phyloP scores from a whole-genome alignment of 1,140 invertebrate genomes.

The Zaprionus inermis region DNA sequence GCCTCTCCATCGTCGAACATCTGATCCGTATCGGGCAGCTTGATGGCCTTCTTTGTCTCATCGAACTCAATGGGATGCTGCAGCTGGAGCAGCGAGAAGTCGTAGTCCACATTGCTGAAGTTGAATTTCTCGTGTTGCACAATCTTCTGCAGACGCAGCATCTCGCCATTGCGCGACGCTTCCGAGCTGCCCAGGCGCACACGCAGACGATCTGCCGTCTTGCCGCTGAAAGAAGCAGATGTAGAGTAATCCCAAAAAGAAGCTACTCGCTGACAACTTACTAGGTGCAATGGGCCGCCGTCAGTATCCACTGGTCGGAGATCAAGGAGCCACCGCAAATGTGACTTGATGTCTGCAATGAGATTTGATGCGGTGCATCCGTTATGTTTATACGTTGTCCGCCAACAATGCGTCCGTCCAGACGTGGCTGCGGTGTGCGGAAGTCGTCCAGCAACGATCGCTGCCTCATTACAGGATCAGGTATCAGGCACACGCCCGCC shows the following conservation, averaged over 20 bases:
- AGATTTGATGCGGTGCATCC: conserved; percentile 85
- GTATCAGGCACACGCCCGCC: conserved; percentile 69
- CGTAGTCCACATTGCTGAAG: conserved; percentile 77
- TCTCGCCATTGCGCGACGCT: conserved; percentile 61
- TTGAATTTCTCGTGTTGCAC: conserved; percentile 79
- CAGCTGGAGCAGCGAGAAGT: conserved; percentile 81
- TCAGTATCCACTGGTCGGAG: conserved; percentile 84
- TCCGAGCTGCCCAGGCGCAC: conserved; percentile 73
- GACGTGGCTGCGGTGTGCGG: conserved; percentile 42
- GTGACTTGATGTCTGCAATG: conserved; percentile 81
- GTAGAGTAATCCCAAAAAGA: too few relatives aligned
- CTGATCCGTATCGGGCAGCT: conserved; percentile 62
- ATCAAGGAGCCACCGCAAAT: conserved; percentile 90
- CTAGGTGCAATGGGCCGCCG: conserved; percentile 86
- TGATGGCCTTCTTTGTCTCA: conserved; percentile 64
- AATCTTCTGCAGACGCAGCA: conserved; percentile 68
- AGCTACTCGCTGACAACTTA: conserved; percentile 40
- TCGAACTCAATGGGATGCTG: conserved; percentile 69
- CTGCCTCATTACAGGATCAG: conserved; percentile 59
- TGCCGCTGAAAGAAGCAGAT: conserved; percentile 56
- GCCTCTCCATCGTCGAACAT: conserved; percentile 66
- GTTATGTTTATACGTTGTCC: conserved; percentile 84
- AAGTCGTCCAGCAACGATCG: conserved; percentile 45
- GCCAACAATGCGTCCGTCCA: conserved; percentile 84
- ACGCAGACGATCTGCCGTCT: conserved; percentile 56